A percentile compares a stretch with the other conserved stretches of the same genome.
Evolutionary conservation across 2,113 vertebrate genomes (phyloP).

Genomic region (Lepisosteus osseus): DNA sequence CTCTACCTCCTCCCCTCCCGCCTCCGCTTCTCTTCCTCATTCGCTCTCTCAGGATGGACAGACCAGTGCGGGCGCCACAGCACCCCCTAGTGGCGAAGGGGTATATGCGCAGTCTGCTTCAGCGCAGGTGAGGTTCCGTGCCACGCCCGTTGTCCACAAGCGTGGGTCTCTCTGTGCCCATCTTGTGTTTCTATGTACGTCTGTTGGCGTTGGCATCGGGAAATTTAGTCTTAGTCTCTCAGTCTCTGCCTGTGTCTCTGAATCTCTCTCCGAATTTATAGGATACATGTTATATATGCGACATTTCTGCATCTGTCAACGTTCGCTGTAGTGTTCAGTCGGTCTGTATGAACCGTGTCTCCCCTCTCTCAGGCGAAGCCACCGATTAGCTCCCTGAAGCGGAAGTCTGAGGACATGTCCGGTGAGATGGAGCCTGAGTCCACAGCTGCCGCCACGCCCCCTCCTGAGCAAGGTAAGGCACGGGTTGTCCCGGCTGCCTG

Average conservation of each 20-base stretch:
- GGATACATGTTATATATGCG: too few relatives aligned
- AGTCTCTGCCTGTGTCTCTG: too few relatives aligned
- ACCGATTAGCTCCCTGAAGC: constrained; percentile 57
- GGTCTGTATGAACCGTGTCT: background rate
- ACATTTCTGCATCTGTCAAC: too few relatives aligned
- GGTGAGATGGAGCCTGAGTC: constrained; percentile 36
- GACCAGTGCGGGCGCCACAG: constrained; percentile 13
- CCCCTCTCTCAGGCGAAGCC: constrained; percentile 51
- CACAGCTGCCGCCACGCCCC: constrained; percentile 38
- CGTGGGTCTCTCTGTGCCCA: too few relatives aligned
- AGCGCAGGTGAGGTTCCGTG: constrained; percentile 43
- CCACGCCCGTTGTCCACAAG: too few relatives aligned
- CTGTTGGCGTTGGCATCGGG: too few relatives aligned
- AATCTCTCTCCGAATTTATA: too few relatives aligned
- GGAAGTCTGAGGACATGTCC: constrained; percentile 64
- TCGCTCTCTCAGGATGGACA: constrained; percentile 31
- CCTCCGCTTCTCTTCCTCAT: constrained; percentile 27
- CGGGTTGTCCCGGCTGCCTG: too few relatives aligned
- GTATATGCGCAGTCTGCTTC: constrained; percentile 22
- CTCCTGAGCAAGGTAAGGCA: too few relatives aligned
- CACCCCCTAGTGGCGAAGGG: constrained; percentile 42
- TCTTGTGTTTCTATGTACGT: too few relatives aligned
- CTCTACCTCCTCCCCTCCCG: constrained; percentile 20
- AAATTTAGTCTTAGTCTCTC: too few relatives aligned
- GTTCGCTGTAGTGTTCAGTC: too few relatives aligned